These are phyloP conservation scores for Pseudorhiza aurosa DNA, from an alignment of 30 jellyfish, hydroid and myxozoan genomes.

Conservation along the genomic window DNA sequence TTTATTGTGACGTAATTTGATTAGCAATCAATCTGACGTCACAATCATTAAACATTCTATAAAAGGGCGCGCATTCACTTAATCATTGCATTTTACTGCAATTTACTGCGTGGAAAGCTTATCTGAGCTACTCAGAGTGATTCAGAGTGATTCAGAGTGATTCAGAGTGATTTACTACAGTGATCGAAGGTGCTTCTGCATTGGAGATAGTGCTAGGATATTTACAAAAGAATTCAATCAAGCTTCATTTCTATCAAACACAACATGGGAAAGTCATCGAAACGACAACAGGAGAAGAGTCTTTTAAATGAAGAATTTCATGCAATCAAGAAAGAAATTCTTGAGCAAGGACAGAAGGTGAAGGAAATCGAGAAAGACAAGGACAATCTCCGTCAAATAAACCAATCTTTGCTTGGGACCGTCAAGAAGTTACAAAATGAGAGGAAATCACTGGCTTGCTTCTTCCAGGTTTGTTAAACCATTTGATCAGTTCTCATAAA, in stretches of 20 bases:
- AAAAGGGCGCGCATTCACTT: not conserved
- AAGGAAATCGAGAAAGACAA: not conserved
- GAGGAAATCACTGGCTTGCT: not conserved
- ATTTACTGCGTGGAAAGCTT: not conserved
- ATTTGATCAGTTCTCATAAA: too few species aligned
- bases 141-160: not conserved
- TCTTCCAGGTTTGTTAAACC: not conserved
- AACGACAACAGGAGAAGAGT: not conserved
- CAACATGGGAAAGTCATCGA: not conserved
- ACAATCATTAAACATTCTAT: not conserved
- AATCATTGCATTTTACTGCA: not conserved
- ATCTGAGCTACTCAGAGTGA: too few species aligned
- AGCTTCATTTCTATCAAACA: not conserved
- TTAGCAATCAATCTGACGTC: not conserved
- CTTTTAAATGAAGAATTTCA: not conserved
- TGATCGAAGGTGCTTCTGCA: not conserved
- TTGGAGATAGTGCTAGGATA: too few species aligned
- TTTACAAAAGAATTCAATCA: too few species aligned
- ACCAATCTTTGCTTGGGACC: not conserved
- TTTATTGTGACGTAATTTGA: not conserved
- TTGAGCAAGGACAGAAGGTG: not conserved
- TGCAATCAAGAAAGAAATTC: not conserved
- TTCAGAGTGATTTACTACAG: not conserved
- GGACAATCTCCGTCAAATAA: not conserved
- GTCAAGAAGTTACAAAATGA: not conserved